Base-by-base conservation (phyloP, 2,797 vertebrate genomes). In the Argyrosomus regius region DNA sequence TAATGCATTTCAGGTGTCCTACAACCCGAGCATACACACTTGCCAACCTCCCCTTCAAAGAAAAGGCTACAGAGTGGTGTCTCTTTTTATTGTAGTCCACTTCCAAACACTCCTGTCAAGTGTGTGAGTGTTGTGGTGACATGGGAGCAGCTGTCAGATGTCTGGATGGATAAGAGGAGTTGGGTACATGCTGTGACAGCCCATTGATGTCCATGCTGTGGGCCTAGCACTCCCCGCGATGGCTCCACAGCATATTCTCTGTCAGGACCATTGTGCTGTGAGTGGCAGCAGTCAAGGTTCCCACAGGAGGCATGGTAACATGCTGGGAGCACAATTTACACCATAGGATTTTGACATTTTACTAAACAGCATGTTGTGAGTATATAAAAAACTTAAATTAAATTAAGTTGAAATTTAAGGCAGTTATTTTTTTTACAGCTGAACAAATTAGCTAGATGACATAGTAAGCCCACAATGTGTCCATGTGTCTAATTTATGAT, bases 211-310 rank as follows among this genome's bases (percentile, higher is more conserved):
- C 82, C 46, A 56, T 43, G 80, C 65, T 79, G 77, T 65, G 75
- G 80, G 31, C 41, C 77, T 45, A 3, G 52, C 11, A 2, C 59
- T 82, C 69, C 60, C 57, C 56, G 75, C 68, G 45, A 22, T 17
- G 31, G 52, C 70, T 80, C 75, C 56, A 35, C 16, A 53, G 69
- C 48, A 54, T n/a, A 58, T 60, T 62, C 70, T 73, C 63, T 74
- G 72, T 86, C 76, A 77, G 69, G 72, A 41, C 52, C 64, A 39
- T 70, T 77, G 77, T 72, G 86, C 69, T 81, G 60, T 83, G 80
- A 89, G 81, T 78, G 87, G 75, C 81, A 83, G 60, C 43, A 72
- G 77, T 72, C 41, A 45, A 50, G n/a, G 95, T 68, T 96, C 94
- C 74, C 96, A 93, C 62, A 94, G 89, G 84, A 95, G 88, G 24